Evolutionary conservation across 2,888 invertebrate species (phyloP), one percentile per base, ranked within the genome.

Genomic region (Melieria picta): DNA sequence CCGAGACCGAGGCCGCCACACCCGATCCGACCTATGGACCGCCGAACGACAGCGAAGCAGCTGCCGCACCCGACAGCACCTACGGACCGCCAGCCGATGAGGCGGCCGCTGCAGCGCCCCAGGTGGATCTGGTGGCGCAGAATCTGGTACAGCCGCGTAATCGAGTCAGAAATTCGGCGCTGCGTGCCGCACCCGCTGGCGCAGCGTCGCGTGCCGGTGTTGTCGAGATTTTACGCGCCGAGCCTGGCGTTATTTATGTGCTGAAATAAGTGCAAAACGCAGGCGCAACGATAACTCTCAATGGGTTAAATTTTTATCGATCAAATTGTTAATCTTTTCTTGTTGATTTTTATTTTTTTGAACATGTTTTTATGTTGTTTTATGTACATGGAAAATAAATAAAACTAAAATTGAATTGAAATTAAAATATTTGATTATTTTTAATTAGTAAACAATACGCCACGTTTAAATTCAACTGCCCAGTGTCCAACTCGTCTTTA

Each of bases 21-120:
- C 82, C 84, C 5, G 81, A 82, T 64, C 69, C 80, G 67, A 80
- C 78, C 5, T 83, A 83, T 72, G 78, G 77, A 1, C 79, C 79
- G 57, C 80, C 80, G 30, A 79, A 79, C 76, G 69, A 76, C 55
- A 79, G 80, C 2, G 81, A 82, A 64, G n/a, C 43, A 6, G 42
- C 7, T 57, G 47, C 58, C 45, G 71, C 66, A 42, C 77, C 77
- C 16, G 74, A 77, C 60, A 56, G 74, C 45, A 75, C 75, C 2
- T 77, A 77, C 65, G 75, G 76, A 3, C 76, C 76, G 58, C 77
- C 77, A 5, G 72, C 76, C 16, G 76, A 78, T 7, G 80, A 80
- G 56, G 72, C 80, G 10, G 72, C 61, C 11, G 60, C 68, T 7
- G 73, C 65, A 61, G 74, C 69, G 46, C 55, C 56, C 65, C 65